Evolutionary conservation across 2,797 vertebrate genomes (phyloP).

Genomic region (Peromyscus aztecus): DNA sequence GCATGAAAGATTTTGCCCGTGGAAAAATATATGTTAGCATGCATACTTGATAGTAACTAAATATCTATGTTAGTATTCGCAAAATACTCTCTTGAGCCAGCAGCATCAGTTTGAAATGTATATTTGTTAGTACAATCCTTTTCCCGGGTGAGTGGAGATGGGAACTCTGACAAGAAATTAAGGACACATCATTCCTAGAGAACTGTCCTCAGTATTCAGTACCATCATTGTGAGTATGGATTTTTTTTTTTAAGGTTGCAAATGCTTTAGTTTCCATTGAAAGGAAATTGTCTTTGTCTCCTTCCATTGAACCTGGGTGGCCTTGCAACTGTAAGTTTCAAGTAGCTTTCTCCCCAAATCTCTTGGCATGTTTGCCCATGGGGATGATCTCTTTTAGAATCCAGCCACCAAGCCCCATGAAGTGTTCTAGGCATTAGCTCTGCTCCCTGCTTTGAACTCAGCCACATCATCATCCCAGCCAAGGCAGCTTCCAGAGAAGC

Average conservation of each 20-base stretch:
- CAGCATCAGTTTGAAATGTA: background rate
- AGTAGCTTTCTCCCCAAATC: background rate
- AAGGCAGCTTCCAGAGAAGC: background rate
- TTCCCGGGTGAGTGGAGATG: background rate
- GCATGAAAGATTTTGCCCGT: background rate
- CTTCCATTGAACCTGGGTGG: background rate
- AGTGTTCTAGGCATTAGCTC: no score
- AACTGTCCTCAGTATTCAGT: background rate
- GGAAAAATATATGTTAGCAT: background rate
- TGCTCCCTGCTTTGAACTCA: rapidly evolving
- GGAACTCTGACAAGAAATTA: background rate
- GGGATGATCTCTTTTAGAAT: background rate
- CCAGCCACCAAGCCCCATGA: rapidly evolving
- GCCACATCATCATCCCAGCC: background rate
- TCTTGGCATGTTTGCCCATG: background rate
- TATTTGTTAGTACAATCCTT: background rate
- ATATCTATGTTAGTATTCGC: background rate
- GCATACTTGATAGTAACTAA: background rate
- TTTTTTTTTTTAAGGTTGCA: background rate
- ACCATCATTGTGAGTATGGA: background rate
- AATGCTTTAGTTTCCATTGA: background rate
- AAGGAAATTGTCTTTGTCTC: background rate
- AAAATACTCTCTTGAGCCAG: background rate
- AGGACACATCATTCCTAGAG: background rate
- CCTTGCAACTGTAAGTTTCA: background rate